Evolutionary conservation across 2,888 invertebrate genomes (phyloP).

Genomic region (Anaspis maculata): DNA sequence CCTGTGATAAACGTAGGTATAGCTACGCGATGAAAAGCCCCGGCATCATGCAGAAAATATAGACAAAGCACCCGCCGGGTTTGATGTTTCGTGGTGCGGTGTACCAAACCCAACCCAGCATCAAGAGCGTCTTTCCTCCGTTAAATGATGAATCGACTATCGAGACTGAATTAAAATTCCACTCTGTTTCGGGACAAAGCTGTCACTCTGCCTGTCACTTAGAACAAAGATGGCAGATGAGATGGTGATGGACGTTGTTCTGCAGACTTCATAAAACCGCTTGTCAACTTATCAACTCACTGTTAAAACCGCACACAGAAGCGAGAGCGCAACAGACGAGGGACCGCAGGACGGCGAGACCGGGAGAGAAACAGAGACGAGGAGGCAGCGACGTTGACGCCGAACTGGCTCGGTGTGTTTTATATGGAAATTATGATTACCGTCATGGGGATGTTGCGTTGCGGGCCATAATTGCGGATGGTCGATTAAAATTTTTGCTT

Average conservation of each 20-base stretch:
- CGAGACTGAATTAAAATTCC: conserved; percentile 40
- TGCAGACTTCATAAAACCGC: conserved; percentile 25
- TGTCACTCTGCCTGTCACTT: conserved; percentile 41
- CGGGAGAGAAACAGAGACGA: conserved; percentile 1
- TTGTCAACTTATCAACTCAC: conserved; percentile 22
- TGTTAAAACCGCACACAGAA: conserved; percentile 10
- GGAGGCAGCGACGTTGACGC: conserved; percentile 4
- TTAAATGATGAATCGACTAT: conserved; percentile 16
- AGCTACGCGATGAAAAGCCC: no score
- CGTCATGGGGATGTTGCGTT: conserved; percentile 12
- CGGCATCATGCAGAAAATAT: no score
- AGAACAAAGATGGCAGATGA: conserved; percentile 37
- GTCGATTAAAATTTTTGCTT: conserved; percentile 17
- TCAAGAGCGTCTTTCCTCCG: no score
- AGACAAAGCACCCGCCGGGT: no score
- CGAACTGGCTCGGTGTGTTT: conserved; percentile 11
- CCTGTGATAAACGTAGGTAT: no score
- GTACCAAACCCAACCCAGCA: no score
- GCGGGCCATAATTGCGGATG: conserved; percentile 14
- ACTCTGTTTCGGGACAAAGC: conserved; percentile 38
- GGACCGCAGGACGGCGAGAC: conserved; percentile 4
- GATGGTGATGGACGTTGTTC: conserved; percentile 29
- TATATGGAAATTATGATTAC: conserved; percentile 17
- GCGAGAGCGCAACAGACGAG: conserved; percentile 4
- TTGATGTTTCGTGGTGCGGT: no score